Evolutionary conservation across 2,797 vertebrate species (phyloP).

Genomic region (Helicolenus hilgendorfi): DNA sequence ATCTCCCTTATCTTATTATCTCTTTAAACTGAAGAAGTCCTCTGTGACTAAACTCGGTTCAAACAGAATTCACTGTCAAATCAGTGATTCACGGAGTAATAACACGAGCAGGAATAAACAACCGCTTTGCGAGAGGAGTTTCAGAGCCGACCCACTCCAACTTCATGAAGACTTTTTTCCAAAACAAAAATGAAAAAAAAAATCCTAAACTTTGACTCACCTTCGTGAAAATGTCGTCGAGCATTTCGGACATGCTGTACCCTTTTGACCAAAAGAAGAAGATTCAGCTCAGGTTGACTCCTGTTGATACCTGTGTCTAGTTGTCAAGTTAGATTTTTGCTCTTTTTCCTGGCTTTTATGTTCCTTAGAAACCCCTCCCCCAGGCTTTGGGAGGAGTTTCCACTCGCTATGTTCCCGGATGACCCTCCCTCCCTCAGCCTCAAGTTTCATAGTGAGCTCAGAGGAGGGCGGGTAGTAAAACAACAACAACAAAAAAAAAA

Average conservation of each 20-base stretch:
- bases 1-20: conserved; percentile 11
- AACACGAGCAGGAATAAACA: conserved; percentile 14
- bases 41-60: not conserved
- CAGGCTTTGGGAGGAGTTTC: conserved; percentile 63
- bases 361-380: conserved; percentile 15
- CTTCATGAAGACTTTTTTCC: not conserved
- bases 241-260: conserved; percentile 90
- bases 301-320: conserved; percentile 49
- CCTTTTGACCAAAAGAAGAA: conserved; percentile 50
- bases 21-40: conserved; percentile 10
- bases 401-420: conserved; percentile 77
- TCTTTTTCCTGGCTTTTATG: not conserved
- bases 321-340: conserved; percentile 8
- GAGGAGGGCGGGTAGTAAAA: conserved; percentile 55
- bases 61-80: conserved; percentile 2
- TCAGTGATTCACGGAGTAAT: not conserved
- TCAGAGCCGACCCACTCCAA: not conserved
- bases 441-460: conserved; percentile 80
- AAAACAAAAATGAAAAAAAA: conserved; percentile 31
- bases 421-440: conserved; percentile 66
- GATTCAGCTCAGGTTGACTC: conserved; percentile 39
- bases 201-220: conserved; percentile 71
- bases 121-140: not conserved
- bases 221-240: conserved; percentile 83
- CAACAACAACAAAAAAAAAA: conserved; percentile 36